Evolutionary conservation across 2,113 vertebrate species (phyloP), one percentile per base, ranked within the genome.

Genomic region (Argyrosomus japonicus): DNA sequence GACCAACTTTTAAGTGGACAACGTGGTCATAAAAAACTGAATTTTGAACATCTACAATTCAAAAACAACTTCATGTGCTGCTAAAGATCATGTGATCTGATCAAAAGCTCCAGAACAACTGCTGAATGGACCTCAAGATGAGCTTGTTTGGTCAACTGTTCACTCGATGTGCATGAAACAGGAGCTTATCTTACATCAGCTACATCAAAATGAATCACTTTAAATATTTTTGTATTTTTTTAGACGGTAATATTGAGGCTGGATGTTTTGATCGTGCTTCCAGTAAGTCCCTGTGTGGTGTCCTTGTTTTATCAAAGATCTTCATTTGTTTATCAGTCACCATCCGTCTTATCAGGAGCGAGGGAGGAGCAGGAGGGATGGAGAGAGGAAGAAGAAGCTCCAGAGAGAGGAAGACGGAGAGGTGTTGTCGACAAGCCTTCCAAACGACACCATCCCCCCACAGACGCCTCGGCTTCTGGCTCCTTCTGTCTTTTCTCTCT

Each of bases 341-440:
- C 92, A 90, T 90, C 87, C 14, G 68, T 48, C 75, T 94, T 91
- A 89, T 91, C 90, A 56, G 77, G 67, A 72, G 64, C 10, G 17
- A 69, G 77, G 60, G 86, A 90, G 62, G 58, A 74, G 79, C 15
- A 11, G 60, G 65, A 53, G 63, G 60, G 43, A 70, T 6, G 32
- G 56, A 53, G 29, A n/a, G 77, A n/a, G 40, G n/a, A 21, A 68
- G 51, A 57, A 11, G 27, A 43, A 58, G 74, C 68, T 78, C 48
- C 68, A 29, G 71, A 75, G 63, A 50, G 77, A 65, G 57, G 53
- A 53, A 81, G 81, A 70, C 23, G 47, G 61, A 76, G 90, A 86
- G 82, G 82, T 89, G 90, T 83, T 88, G 89, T 86, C 63, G 72
- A 86, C 69, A 45, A 81, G 81, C 14, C 79, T n/a, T 83, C 64